Conservation (phyloP, 2,797 vertebrate genomes). For the Hyperoplus lanceolatus region DNA sequence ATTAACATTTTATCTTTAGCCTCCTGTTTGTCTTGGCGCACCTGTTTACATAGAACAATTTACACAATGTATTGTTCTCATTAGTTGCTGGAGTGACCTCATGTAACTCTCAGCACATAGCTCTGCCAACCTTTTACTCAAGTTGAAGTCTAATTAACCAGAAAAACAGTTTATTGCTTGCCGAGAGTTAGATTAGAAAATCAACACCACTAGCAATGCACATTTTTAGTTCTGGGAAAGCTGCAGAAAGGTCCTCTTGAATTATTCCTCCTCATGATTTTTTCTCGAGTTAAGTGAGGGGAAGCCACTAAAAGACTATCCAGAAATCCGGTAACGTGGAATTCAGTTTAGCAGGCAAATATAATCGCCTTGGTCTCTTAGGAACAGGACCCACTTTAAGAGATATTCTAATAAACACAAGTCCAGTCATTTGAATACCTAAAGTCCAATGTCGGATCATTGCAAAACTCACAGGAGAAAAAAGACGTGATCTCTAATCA, state of each 20-base stretch:
- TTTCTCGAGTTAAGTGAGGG: no score
- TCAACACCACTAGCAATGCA: background rate
- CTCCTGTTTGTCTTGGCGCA: background rate
- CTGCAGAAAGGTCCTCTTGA: background rate
- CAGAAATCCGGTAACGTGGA: background rate
- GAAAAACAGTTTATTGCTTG: background rate
- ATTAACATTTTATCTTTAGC: background rate
- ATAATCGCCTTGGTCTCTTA: background rate
- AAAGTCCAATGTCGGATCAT: background rate
- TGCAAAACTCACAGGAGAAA: background rate
- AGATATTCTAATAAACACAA: no score
- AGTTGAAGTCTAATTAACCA: background rate
- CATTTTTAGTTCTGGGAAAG: background rate
- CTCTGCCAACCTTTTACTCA: background rate
- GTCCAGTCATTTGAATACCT: background rate
- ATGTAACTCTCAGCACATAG: background rate
- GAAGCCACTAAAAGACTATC: background rate
- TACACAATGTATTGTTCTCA: background rate
- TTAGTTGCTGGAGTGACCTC: background rate
- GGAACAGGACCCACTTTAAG: background rate
- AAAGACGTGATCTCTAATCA: constrained; percentile 11
- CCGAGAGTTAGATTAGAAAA: background rate
- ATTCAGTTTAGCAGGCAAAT: background rate
- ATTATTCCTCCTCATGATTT: background rate
- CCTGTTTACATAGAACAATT: background rate